Conservation (phyloP, 92 coral and sea anemone species). For the Umimayanthus chanpuru region DNA sequence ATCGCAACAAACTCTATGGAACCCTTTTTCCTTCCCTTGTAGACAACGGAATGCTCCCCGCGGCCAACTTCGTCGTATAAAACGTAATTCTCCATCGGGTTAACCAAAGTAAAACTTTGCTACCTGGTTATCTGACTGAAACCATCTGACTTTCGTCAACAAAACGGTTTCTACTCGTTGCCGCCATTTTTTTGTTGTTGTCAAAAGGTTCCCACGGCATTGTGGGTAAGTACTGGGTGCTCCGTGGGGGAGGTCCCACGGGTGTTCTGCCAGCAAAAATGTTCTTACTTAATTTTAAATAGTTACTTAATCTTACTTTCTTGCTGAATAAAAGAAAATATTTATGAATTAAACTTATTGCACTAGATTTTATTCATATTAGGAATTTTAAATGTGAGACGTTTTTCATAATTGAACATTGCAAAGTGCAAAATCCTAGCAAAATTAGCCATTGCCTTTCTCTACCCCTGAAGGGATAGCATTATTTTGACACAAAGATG, state of each 20-base stretch:
- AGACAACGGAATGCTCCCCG: constrained; percentile 91
- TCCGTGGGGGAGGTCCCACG: background rate
- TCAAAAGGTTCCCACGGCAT: background rate
- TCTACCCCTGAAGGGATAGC: constrained; percentile 34
- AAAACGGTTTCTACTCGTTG: constrained; percentile 8
- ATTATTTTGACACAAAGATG: constrained; percentile 46
- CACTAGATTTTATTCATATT: background rate
- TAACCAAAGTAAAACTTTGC: background rate
- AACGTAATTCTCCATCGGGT: constrained; percentile 91
- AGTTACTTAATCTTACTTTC: no score
- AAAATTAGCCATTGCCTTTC: background rate
- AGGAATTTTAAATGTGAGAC: background rate
- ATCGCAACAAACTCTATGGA: constrained; percentile 96
- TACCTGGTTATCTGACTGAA: no score
- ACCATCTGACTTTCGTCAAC: background rate
- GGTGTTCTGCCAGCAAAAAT: background rate
- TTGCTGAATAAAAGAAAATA: background rate
- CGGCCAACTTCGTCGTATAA: constrained; percentile 97
- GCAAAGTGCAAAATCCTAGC: no score
- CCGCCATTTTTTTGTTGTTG: constrained; percentile 40
- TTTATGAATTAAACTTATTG: background rate
- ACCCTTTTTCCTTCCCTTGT: constrained; percentile 98
- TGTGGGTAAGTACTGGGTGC: constrained; percentile 16
- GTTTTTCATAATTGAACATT: background rate
- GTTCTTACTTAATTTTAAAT: background rate